Conservation (phyloP, 1,140 invertebrate genomes). For the Vanessa tameamea region DNA sequence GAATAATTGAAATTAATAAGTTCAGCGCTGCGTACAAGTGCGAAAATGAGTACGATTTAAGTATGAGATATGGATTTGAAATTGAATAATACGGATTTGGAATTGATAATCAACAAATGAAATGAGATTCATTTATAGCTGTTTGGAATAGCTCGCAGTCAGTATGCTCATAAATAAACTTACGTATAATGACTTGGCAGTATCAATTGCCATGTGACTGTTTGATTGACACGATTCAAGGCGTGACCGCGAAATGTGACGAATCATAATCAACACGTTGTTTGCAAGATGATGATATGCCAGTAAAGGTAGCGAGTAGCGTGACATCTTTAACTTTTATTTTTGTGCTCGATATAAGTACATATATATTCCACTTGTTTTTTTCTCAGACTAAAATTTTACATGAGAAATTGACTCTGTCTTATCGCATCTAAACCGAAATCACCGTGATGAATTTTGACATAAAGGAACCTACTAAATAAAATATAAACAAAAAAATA, state of each 20-base stretch:
- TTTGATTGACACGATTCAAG: constrained; percentile 18
- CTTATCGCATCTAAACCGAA: no score
- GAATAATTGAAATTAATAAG: constrained; percentile 1
- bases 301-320: background rate
- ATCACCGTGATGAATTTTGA: no score
- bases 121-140: background rate
- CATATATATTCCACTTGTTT: background rate
- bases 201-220: constrained; percentile 8
- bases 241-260: constrained; percentile 18
- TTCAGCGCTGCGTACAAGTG: background rate
- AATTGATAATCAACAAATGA: background rate
- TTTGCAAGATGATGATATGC: constrained; percentile 9
- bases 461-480: no score
- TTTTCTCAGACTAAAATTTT: no score
- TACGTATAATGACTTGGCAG: constrained; percentile 15
- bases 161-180: constrained; percentile 10
- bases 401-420: no score
- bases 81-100: background rate
- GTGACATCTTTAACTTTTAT: background rate
- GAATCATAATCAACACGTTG: constrained; percentile 10
- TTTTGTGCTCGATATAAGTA: background rate
- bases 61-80: background rate
- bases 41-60: no score
- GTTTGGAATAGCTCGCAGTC: background rate
- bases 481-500: no score